These are phyloP conservation scores for Ochlodes sylvanus DNA, from an alignment of 2,888 invertebrate species.

Conservation along the genomic window DNA sequence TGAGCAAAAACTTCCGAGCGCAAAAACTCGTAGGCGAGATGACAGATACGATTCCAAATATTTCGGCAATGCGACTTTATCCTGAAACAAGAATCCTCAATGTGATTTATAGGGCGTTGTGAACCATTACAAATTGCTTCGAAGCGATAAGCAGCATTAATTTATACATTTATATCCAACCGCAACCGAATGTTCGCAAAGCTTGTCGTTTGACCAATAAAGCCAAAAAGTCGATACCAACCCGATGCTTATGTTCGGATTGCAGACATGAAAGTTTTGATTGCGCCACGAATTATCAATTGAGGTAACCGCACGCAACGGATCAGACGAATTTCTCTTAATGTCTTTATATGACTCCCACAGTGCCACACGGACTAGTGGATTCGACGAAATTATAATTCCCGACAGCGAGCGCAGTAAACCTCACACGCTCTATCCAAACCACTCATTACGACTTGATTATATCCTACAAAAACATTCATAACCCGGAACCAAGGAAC, in stretches of 20 bases:
- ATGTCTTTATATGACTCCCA: constrained; percentile 77
- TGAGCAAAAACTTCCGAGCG: constrained; percentile 60
- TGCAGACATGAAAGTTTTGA: constrained; percentile 68
- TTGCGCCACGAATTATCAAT: constrained; percentile 70
- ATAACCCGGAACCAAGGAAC: constrained; percentile 71
- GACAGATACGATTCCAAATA: constrained; percentile 80
- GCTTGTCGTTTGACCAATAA: constrained; percentile 48
- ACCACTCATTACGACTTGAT: constrained; percentile 81
- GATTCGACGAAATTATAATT: constrained; percentile 75
- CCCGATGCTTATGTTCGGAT: constrained; percentile 64
- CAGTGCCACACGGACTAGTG: constrained; percentile 62
- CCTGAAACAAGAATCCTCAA: constrained; percentile 72
- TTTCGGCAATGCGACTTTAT: constrained; percentile 77
- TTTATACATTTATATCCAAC: constrained; percentile 57
- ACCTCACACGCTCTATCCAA: constrained; percentile 79
- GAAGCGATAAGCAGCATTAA: constrained; percentile 51
- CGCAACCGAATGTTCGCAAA: constrained; percentile 27
- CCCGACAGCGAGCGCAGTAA: constrained; percentile 63
- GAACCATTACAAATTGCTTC: constrained; percentile 78
- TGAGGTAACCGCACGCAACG: constrained; percentile 71
- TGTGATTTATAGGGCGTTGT: constrained; percentile 73
- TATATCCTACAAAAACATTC: constrained; percentile 81
- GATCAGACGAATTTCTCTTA: constrained; percentile 73
- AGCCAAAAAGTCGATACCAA: constrained; percentile 58
- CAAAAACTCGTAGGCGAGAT: constrained; percentile 70